Base-by-base conservation (phyloP, 2,888 invertebrate genomes). In the Phortica okadai region DNA sequence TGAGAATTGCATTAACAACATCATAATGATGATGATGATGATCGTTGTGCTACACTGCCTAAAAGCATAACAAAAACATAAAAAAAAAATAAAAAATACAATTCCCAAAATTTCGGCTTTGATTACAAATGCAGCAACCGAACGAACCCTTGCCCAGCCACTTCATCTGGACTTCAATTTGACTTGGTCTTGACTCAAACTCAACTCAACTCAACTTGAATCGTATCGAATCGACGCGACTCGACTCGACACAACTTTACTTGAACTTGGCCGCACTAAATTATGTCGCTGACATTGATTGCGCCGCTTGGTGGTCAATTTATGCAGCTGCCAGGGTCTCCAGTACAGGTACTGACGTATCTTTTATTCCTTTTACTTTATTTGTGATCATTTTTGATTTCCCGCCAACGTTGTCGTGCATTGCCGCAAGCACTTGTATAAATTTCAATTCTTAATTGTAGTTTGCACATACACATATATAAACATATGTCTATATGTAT, bases 201-300 rank as follows among this genome's bases (percentile, higher is more conserved):
- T 59, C 21, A 21, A 21, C 21, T 45, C 45, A 59, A 59, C 59
- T 59, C 8, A 16, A 59, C 59, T 21, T 59, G 59, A 21, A 21
- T 21, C 21, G 21, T 21, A 21, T 21, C 21, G 58, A 58, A 45
- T 6, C 45, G 45, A 6, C 10, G 58, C 21, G 25, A 14, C 8
- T 16, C 1, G 59, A 2, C 3, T 16, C 1, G 59, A 6, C 6
- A 16, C 1, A 8, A 21, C 21, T 59, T 59, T 21, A n/a, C 25
- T 59, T 21, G n/a, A 21, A 59, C 21, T 59, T 8, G 6, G 64
- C 11, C 33, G 70, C 70, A 70, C 21, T 70, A 70, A 70, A 70
- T 70, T 70, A 70, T 70, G 70, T 70, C 70, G 70, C 70, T 45
- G 70, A 70, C 70, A 70, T 70, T 70, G 70, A 70, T 70, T 70